phyloP scores from a whole-genome alignment of 2,797 vertebrate genomes.

The Salmo trutta region DNA sequence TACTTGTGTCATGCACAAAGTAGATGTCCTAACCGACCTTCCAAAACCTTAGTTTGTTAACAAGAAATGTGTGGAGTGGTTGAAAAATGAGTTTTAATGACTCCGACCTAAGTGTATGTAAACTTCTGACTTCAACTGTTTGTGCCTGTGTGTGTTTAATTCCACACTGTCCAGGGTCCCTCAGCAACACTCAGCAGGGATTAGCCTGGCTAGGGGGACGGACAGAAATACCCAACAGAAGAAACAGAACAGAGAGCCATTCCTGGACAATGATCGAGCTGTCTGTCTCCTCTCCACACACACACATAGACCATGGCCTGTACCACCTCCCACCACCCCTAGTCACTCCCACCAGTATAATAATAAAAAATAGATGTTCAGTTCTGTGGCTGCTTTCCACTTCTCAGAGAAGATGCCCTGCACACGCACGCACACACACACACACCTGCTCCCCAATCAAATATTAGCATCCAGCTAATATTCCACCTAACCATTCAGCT shows the following conservation, averaged over 20 bases:
- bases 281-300: not conserved
- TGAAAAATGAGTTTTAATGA: no score
- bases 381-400: slow-evolving; percentile 5
- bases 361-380: slow-evolving; percentile 5
- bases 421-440: not conserved
- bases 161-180: not conserved
- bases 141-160: not conserved
- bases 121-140: not conserved
- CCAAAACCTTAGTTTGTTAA: no score
- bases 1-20: no score
- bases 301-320: not conserved
- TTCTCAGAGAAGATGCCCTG: not conserved
- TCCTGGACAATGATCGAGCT: not conserved
- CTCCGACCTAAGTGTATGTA: no score
- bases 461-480: not conserved
- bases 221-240: slow-evolving; percentile 12
- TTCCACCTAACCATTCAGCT: no score
- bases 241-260: not conserved
- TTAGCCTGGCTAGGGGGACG: slow-evolving; percentile 12
- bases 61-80: no score
- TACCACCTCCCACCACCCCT: not conserved
- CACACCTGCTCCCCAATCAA: not conserved
- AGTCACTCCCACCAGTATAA: not conserved
- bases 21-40: no score
- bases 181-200: not conserved